Evolutionary conservation across 2,888 invertebrate species (phyloP).

Genomic region (Tetranychus piercei): DNA sequence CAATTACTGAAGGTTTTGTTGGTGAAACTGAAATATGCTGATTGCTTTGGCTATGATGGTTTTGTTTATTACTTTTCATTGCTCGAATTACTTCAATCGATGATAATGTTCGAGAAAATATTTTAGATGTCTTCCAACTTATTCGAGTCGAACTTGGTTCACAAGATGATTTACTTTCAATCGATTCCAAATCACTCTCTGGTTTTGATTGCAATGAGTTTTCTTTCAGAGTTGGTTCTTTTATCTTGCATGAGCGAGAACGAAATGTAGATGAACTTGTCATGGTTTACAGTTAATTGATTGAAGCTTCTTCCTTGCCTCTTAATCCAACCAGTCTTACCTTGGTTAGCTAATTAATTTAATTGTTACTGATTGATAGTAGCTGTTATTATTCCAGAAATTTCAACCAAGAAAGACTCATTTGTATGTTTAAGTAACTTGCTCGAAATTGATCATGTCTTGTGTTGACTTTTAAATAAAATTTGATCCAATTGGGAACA

Average conservation of each 20-base stretch:
- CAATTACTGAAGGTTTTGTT: not conserved
- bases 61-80: conserved; percentile 10
- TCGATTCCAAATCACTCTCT: not conserved
- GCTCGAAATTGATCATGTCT: too few relatives aligned
- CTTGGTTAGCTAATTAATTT: too few relatives aligned
- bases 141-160: conserved; percentile 3
- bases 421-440: too few relatives aligned
- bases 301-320: too few relatives aligned
- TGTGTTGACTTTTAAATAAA: too few relatives aligned
- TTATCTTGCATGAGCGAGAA: not conserved
- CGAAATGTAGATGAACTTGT: not conserved
- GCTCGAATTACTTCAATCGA: conserved; percentile 14
- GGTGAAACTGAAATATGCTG: not conserved
- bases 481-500: too few relatives aligned
- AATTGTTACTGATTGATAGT: too few relatives aligned
- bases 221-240: not conserved
- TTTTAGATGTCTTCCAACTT: conserved; percentile 9
- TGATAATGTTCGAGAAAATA: conserved; percentile 12
- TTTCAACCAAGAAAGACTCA: too few relatives aligned
- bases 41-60: not conserved
- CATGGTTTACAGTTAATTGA: not conserved
- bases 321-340: too few relatives aligned
- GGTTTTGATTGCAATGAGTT: not conserved
- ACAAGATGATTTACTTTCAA: not conserved
- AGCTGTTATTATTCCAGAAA: too few relatives aligned